phyloP scores from a whole-genome alignment of 1,140 invertebrate species.

The Drosophila oshimai region DNA sequence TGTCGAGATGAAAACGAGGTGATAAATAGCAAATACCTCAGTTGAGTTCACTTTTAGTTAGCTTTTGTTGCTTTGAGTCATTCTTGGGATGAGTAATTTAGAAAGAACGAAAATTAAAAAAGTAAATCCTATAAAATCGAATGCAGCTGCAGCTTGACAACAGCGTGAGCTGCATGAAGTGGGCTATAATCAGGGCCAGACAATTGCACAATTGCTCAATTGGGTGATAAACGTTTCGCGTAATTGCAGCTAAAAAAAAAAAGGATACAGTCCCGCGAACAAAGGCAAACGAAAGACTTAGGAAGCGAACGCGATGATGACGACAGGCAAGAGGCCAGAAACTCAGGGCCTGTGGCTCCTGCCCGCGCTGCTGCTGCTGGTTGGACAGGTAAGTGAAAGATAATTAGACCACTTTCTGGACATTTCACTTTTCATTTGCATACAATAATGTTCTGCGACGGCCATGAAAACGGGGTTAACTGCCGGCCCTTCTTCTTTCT shows the following conservation, averaged over 20 bases:
- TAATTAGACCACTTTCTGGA: slow-evolving; percentile 46
- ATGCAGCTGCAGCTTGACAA: slow-evolving; percentile 22
- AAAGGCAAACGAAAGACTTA: slow-evolving; percentile 55
- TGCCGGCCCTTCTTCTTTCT: slow-evolving; percentile 21
- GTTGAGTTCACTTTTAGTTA: neutral
- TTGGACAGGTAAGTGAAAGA: slow-evolving; percentile 64
- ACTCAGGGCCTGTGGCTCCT: slow-evolving; percentile 27
- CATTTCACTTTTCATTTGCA: slow-evolving; percentile 81
- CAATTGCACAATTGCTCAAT: slow-evolving; percentile 42
- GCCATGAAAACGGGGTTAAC: slow-evolving; percentile 70
- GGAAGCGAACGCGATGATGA: slow-evolving; percentile 61
- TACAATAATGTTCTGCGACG: slow-evolving; percentile 67
- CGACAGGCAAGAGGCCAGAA: slow-evolving; percentile 36
- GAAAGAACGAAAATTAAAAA: neutral
- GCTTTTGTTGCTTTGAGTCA: slow-evolving; percentile 55
- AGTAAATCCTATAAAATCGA: slow-evolving; percentile 2
- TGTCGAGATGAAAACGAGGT: slow-evolving; percentile 30
- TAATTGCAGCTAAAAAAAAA: slow-evolving; percentile 55
- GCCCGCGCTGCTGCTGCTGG: slow-evolving; percentile 40
- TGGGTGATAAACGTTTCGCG: slow-evolving; percentile 49
- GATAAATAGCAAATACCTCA: slow-evolving; percentile 42
- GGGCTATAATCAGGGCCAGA: slow-evolving; percentile 51
- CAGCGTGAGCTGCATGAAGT: slow-evolving; percentile 68
- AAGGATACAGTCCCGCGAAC: slow-evolving; percentile 28
- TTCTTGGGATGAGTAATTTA: slow-evolving; percentile 53